Base-by-base conservation (phyloP, 1,140 invertebrate genomes). In the Pseudomyrmex sp. region DNA sequence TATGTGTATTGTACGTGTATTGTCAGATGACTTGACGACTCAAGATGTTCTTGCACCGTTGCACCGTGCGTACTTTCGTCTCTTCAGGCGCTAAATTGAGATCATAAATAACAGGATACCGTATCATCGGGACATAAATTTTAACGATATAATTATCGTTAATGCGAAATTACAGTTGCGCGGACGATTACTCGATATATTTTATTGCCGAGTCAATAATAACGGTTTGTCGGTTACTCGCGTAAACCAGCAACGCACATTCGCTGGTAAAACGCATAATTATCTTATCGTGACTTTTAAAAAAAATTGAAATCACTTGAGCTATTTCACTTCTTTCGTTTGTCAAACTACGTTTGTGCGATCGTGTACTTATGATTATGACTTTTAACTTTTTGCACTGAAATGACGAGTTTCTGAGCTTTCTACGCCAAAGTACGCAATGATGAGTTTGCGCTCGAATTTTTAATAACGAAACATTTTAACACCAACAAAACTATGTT, bases 81-180 rank as follows among this genome's bases (percentile, higher is more conserved):
- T 65, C 48, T 80, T 59, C 12, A 23, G 13, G 13, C 76, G 66
- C 23, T 59, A 80, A 80, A 80, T 72, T 46, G 54, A 80, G 59
- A 72, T 9, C 66, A 80, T 80, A 72, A 80, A 80, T 72, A 80
- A 80, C 66, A 70, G 54, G 54, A 72, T 72, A 72, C 10, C 26
- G 54, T 12, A 80, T 70, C 52, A 70, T 58, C 76, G 52, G 2
- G 65, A 59, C 44, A 80, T 80, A 80, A 80, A 80, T 80, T 72
- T 59, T 23, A 59, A 80, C 76, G 76, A 80, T 80, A 72, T 80
- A 80, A 80, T 80, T 80, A 80, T 72, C 66, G 66, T 80, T 80
- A 80, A 72, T 80, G 13, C 23, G 44, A 80, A 80, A 80, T 70
- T 80, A 58, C 52, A 79, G 54, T 48, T 59, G 76, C n/a, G n/a